Base-by-base conservation (phyloP, 2,797 vertebrate species). In the Melanitta fusca region DNA sequence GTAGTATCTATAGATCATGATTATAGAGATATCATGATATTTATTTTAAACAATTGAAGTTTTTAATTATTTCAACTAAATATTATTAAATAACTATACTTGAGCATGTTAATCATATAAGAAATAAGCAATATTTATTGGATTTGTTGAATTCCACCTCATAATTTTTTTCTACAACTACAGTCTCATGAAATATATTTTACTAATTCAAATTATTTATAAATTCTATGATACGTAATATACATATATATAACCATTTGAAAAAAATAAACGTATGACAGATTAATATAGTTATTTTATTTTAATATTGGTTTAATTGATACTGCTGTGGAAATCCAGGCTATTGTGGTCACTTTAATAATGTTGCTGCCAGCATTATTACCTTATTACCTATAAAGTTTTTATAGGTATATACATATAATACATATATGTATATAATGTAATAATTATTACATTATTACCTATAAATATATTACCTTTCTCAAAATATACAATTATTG, bases 261-360 rank as follows among this genome's bases (percentile, higher is more conserved):
- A 78, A 34, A 75, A 75, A 12, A 80, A 43, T 75, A 80, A 73
- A 43, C 71, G 60, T 17, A 32, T 80, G 95, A 70, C 39, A 51
- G 30, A 90, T 91, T 89, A 65, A 47, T 88, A 60, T 34, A 58
- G 53, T 87, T 27, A 51, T 64, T 75, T 62, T 89, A 58, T 91
- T 91, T 61, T 51, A 91, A 80, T 88, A 85, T 51, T 54, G 38
- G 8, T 73, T 93, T 84, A 68, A 93, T 64, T 92, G 36, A 72
- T 83, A 86, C 39, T 43, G 32, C 14, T 93, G 83, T 54, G 80
- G 66, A 88, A 80, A 95, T 96, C 36, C 19, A 92, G 34, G 10
- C 62, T 93, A 41, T 72, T 45, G 43, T 45, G 43, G 18, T 88
- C 27, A 21, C 8, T 87, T 87, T 66, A 49, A 47, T 41, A 80